These are phyloP conservation scores for Ridgeia piscesae DNA, from an alignment of 1,140 invertebrate species.

Conservation along the genomic window DNA sequence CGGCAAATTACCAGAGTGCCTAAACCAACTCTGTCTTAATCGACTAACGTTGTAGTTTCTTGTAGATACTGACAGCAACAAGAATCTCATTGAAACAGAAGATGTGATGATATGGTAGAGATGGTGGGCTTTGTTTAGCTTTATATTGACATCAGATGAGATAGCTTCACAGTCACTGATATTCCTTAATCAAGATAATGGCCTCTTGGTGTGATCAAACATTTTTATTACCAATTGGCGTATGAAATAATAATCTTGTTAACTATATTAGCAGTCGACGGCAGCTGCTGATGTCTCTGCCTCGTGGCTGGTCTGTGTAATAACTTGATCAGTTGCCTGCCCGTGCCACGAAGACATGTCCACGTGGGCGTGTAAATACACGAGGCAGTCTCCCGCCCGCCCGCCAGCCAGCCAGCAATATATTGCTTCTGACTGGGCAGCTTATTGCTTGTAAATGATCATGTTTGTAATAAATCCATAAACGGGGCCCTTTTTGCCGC, in stretches of 20 bases:
- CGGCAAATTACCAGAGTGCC: not conserved
- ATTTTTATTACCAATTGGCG: not conserved
- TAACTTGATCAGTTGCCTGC: not conserved
- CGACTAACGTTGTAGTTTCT: not conserved
- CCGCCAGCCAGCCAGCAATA: not conserved
- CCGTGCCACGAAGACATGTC: not conserved
- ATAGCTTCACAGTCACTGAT: not conserved
- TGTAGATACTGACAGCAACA: not conserved
- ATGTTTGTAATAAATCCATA: not conserved
- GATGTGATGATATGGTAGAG: not conserved
- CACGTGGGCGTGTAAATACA: not conserved
- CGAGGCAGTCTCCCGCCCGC: not conserved
- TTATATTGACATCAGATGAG: not conserved
- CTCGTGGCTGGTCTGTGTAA: not conserved
- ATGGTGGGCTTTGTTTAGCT: not conserved
- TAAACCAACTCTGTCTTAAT: not conserved
- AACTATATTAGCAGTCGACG: not conserved
- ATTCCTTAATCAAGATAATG: not conserved
- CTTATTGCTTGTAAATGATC: not conserved
- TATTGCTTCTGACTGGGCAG: not conserved
- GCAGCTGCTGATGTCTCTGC: not conserved
- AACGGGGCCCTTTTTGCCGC: not conserved
- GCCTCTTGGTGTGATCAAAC: not conserved
- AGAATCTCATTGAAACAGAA: not conserved
- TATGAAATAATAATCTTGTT: not conserved